Base-by-base conservation (phyloP, 2,113 vertebrate genomes). In the Poecile atricapillus region DNA sequence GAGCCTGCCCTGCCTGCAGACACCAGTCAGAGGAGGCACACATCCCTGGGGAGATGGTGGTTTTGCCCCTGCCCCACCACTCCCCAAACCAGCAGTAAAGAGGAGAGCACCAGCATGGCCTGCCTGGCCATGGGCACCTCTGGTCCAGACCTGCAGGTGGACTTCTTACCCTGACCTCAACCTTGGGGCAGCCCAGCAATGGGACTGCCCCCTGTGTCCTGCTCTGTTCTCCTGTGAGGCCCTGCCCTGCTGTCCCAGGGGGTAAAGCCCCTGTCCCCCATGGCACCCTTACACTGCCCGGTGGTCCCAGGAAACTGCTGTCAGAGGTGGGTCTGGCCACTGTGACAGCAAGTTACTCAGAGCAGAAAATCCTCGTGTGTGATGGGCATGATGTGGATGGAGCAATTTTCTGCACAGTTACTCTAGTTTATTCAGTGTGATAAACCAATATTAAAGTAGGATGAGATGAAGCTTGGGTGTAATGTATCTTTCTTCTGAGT, bases 341-440 rank as follows among this genome's bases (percentile, higher is more conserved):
- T 37, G 83, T 50, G 22, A 56, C 64, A 80, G 53, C 28, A 44
- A 30, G 77, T 53, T 63, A 49, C 93, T 76, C 37, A 11, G 62
- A 91, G 59, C 78, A 93, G 33, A 76, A 93, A 91, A 87, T 89
- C 74, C 84, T 93, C 70, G 7, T 56, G 64, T 33, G 43, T 77
- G 55, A 35, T 79, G 67, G 93, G 65, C 84, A 20, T 39, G 78
- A 47, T 79, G 46, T 55, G 59, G 67, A 79, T 83, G 35, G 63
- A 95, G 23, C 43, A 60, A 89, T 95, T 97, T 96, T 93, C 93
- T 94, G 87, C 94, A 91, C 89, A 71, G 91, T 89, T 95, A 62
- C 87, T 82, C 46, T 83, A 87, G 87, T 73, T 96, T 87, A 93
- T 87, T 89, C 87, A 83, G 77, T 65, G 87, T 62, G 87, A 85